Conservation (phyloP, 35 echinoderm and acorn worm species). For the Anneissia japonica region DNA sequence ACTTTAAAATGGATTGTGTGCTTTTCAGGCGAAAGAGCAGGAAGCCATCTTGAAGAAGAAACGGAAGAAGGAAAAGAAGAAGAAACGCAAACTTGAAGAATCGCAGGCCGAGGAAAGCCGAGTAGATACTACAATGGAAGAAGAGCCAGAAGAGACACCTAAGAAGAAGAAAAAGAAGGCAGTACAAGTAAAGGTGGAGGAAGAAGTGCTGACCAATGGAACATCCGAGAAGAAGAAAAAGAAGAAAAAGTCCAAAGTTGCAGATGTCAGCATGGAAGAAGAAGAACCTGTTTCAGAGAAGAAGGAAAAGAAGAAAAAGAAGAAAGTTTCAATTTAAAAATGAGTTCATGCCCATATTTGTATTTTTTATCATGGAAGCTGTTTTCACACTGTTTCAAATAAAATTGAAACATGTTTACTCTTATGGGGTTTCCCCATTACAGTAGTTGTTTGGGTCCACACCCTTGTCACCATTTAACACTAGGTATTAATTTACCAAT, state of each 20-base stretch:
- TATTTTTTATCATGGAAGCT: background rate
- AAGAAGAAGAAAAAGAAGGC: conserved; percentile 83
- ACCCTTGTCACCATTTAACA: no score
- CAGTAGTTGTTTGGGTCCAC: no score
- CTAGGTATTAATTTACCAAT: no score
- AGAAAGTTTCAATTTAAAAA: conserved; percentile 31
- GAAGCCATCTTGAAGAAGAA: conserved; percentile 52
- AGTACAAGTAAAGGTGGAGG: background rate
- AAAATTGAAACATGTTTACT: background rate
- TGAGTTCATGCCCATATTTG: background rate
- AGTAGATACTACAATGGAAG: conserved; percentile 12
- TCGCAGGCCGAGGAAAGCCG: background rate
- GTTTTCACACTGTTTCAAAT: background rate
- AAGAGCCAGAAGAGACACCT: background rate
- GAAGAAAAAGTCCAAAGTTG: background rate
- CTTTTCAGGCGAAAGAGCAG: background rate
- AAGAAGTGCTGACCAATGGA: background rate
- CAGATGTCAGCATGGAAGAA: conserved; percentile 3
- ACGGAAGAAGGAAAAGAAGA: conserved; percentile 58
- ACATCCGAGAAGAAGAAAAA: conserved; percentile 8
- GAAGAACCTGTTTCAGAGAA: conserved; percentile 29
- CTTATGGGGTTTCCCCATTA: no score
- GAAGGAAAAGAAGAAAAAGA: conserved; percentile 90
- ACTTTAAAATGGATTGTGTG: no score
- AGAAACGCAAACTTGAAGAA: background rate